Evolutionary conservation across 2,888 invertebrate species (phyloP), one percentile per base, ranked within the genome.

Genomic region (Allolobophora icterica): DNA sequence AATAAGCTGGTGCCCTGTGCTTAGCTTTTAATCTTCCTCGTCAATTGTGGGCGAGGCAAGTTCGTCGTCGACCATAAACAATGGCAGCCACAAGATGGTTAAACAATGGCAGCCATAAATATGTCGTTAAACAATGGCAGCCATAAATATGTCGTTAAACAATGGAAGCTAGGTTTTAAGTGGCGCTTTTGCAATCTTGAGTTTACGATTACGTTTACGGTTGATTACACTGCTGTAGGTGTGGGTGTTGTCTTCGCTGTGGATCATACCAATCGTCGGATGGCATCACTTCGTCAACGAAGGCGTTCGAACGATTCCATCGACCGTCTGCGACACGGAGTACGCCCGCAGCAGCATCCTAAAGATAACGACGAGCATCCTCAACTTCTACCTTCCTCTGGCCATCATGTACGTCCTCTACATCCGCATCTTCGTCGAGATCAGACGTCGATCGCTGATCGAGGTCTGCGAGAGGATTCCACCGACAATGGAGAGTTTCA

Each of bases 341-440:
- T 96, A 96, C 93, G 96, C 95, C 6, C 95, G 95, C 90, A 95
- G 95, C 92, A 95, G 95, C 4, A 93, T 94, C 19, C 95, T 96
- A 92, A 96, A 96, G 93, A 90, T 92, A 33, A 94, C 95, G 17
- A 95, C 96, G 5, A 96, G 96, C n/a, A 95, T 95, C 52, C 94
- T 96, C 91, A 96, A 96, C 93, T 96, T 96, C 93, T 96, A 95
- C 93, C 94, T 96, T 33, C 96, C 96, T 0, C 94, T 96, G 35
- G 93, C 95, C 15, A 93, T 96, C 30, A 96, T 96, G 96, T 95
- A 96, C 91, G 93, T 93, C 89, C 93, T 96, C 19, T 96, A 96
- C 93, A 95, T 94, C 40, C 94, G 95, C 92, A 96, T 96, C 90
- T 96, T 96, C 93, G 94, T 94, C 92, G 96, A 95, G 93, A 96